Evolutionary conservation across 2,888 invertebrate genomes (phyloP).

Genomic region (Acronicta alni): DNA sequence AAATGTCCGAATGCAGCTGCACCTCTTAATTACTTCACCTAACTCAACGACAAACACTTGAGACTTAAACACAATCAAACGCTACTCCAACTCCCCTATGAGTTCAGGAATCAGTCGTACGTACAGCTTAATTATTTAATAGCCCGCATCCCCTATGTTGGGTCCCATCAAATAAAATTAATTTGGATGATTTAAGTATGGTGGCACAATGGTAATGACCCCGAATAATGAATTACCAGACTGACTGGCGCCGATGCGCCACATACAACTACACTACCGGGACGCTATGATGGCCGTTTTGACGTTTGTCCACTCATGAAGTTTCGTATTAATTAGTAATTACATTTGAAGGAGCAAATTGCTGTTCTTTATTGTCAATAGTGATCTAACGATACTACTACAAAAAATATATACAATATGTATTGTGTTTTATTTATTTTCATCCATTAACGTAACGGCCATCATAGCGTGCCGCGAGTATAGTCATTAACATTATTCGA

Average conservation of each 20-base stretch:
- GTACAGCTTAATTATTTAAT: slow-evolving; percentile 29
- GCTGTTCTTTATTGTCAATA: too few relatives aligned
- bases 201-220: slow-evolving; percentile 9
- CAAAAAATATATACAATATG: too few relatives aligned
- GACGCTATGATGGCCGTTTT: too few relatives aligned
- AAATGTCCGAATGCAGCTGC: slow-evolving; percentile 34
- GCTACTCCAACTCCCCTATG: slow-evolving; percentile 12
- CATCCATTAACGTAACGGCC: too few relatives aligned
- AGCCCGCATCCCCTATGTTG: slow-evolving; percentile 36
- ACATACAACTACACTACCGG: too few relatives aligned
- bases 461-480: too few relatives aligned
- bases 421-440: too few relatives aligned
- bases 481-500: too few relatives aligned
- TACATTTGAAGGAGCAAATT: too few relatives aligned
- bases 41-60: slow-evolving; percentile 10
- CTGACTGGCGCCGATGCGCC: background rate
- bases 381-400: too few relatives aligned
- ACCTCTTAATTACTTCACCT: slow-evolving; percentile 1
- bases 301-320: too few relatives aligned
- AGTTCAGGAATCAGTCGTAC: background rate
- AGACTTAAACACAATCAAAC: slow-evolving; percentile 16
- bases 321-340: too few relatives aligned
- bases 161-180: slow-evolving; percentile 12
- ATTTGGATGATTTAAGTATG: slow-evolving; percentile 19
- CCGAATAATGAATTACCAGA: background rate